A percentile compares a stretch with the other conserved stretches of the same genome.
Evolutionary conservation across 1,140 invertebrate species (phyloP).

Genomic region (Heliconius congener): DNA sequence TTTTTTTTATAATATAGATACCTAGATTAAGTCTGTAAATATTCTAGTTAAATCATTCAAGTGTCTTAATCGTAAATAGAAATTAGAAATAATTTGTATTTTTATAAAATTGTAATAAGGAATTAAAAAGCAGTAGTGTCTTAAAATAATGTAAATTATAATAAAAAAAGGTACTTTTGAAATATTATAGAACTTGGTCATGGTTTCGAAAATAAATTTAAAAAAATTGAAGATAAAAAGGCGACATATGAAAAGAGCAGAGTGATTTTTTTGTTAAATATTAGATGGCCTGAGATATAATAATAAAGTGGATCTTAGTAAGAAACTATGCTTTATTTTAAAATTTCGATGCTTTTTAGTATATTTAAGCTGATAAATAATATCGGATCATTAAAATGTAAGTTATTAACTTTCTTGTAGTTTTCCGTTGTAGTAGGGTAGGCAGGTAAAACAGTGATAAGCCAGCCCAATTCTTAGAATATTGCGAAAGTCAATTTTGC

Average conservation of each 20-base stretch:
- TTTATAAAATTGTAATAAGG: constrained; percentile 31
- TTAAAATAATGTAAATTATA: background rate
- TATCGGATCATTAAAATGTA: background rate
- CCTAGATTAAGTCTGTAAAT: constrained; percentile 30
- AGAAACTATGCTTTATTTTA: background rate
- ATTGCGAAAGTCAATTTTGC: no score
- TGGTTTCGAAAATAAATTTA: background rate
- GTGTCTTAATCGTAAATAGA: constrained; percentile 40
- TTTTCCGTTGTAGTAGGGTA: no score
- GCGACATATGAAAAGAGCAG: no score
- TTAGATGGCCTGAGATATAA: background rate
- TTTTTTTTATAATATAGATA: constrained; percentile 7
- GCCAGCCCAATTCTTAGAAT: no score
- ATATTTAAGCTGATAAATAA: background rate
- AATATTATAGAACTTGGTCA: background rate
- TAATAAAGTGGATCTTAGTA: background rate
- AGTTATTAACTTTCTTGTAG: background rate
- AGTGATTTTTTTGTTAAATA: background rate
- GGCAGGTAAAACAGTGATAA: no score
- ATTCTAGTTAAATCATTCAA: constrained; percentile 32
- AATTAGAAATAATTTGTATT: constrained; percentile 36
- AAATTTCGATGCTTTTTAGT: no score
- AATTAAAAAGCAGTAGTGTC: background rate
- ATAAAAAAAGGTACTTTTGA: background rate
- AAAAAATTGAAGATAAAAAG: background rate